Conservation (phyloP, 2,888 invertebrate genomes). For the Cabera pusaria region DNA sequence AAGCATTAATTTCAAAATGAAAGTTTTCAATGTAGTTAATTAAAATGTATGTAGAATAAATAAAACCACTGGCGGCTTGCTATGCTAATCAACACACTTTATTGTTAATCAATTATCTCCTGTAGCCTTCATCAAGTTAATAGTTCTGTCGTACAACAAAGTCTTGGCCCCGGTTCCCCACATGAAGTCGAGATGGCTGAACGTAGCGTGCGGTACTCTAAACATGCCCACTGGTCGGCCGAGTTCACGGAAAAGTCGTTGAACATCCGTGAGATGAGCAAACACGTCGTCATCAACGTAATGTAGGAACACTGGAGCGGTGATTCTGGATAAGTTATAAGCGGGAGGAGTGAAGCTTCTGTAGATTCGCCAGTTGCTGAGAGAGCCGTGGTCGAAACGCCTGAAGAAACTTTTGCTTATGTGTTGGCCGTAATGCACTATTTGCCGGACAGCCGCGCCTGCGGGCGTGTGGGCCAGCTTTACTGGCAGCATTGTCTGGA, state of each 20-base stretch:
- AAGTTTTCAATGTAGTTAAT: too few relatives aligned
- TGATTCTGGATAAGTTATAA: constrained; percentile 78
- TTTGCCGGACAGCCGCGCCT: constrained; percentile 86
- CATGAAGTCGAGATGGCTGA: constrained; percentile 87
- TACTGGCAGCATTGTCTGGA: constrained; percentile 85
- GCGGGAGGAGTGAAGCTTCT: constrained; percentile 75
- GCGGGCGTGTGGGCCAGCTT: constrained; percentile 86
- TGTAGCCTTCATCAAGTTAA: constrained; percentile 67
- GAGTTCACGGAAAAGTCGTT: constrained; percentile 65
- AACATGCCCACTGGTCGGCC: constrained; percentile 76
- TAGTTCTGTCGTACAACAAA: constrained; percentile 79
- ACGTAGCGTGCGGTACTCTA: constrained; percentile 78
- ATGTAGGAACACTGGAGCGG: constrained; percentile 83
- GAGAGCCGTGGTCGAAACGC: constrained; percentile 76
- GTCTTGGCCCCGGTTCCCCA: constrained; percentile 83
- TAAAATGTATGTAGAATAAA: too few relatives aligned
- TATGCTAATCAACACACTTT: too few relatives aligned
- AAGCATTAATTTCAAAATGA: too few relatives aligned
- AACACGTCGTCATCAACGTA: constrained; percentile 85
- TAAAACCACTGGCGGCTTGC: too few relatives aligned
- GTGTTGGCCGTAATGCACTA: constrained; percentile 87
- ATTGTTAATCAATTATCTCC: constrained; percentile 34
- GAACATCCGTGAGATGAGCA: constrained; percentile 74
- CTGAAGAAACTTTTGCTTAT: constrained; percentile 73
- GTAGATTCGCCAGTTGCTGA: constrained; percentile 77